A percentile compares a stretch with the other conserved stretches of the same genome.
Conservation (phyloP, 2,797 vertebrate species). For the Capromys pilorides region DNA sequence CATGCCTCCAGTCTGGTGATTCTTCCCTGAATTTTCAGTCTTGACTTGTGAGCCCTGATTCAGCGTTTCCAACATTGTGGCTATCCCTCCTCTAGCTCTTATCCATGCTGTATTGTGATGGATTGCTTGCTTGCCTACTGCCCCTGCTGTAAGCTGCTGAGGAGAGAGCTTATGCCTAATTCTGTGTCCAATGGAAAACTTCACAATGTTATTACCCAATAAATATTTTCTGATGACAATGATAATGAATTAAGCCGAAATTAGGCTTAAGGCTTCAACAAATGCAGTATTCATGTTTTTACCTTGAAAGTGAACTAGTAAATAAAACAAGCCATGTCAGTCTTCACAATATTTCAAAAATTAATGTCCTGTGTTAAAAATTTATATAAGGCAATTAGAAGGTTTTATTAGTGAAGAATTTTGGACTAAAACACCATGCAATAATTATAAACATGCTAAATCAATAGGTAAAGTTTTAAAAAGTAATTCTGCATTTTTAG, state of each 20-base stretch:
- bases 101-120: not conserved
- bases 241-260: not conserved
- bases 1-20: not conserved
- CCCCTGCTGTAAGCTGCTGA: not conserved
- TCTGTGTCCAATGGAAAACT: not conserved
- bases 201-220: not conserved
- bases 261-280: not conserved
- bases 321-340: not conserved
- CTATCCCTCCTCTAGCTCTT: not conserved
- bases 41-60: not conserved
- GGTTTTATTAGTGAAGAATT: not conserved
- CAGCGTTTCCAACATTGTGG: not conserved
- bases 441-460: slow-evolving; percentile 15
- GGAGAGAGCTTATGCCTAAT: not conserved
- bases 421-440: not conserved
- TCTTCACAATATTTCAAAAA: slow-evolving; percentile 46
- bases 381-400: not conserved
- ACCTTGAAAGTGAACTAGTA: not conserved
- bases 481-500: slow-evolving; percentile 34
- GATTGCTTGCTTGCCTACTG: not conserved
- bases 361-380: slow-evolving; percentile 5
- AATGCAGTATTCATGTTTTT: not conserved
- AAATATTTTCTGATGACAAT: slow-evolving; percentile 36
- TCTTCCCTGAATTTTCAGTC: not conserved
- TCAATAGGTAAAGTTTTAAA: not conserved